phyloP scores from a whole-genome alignment of 2,888 invertebrate genomes.

The Heliconius cydno region DNA sequence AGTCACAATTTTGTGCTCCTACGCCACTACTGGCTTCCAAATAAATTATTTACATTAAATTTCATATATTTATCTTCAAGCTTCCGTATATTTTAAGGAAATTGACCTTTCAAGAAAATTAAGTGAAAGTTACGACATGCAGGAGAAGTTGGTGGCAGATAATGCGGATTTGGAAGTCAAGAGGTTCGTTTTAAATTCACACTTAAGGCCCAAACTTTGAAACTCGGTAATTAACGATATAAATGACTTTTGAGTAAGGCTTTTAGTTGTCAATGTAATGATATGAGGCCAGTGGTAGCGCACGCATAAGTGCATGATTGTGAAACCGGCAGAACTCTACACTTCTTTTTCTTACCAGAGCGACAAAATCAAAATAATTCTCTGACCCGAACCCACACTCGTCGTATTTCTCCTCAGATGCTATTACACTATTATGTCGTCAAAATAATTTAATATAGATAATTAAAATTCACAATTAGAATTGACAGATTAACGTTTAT shows the following conservation, averaged over 20 bases:
- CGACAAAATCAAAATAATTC: no score
- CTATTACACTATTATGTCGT: no score
- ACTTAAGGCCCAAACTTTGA: not conserved
- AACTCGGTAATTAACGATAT: not conserved
- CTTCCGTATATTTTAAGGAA: constrained; percentile 63
- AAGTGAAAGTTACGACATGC: constrained; percentile 86
- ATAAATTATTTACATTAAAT: not conserved
- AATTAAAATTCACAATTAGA: not conserved
- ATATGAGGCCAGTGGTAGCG: not conserved
- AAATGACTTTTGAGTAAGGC: not conserved
- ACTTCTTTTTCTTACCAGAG: not conserved
- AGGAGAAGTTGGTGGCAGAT: constrained; percentile 86
- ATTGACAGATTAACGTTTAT: not conserved
- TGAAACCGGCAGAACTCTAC: not conserved
- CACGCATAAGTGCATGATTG: no score
- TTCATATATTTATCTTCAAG: not conserved
- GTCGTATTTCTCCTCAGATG: no score
- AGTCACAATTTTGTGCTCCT: no score
- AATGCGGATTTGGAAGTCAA: constrained; percentile 87
- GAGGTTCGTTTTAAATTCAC: constrained; percentile 69
- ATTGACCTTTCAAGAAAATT: constrained; percentile 82
- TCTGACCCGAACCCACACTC: no score
- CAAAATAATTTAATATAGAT: not conserved
- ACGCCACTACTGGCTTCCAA: no score
- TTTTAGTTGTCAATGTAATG: not conserved